phyloP scores from a whole-genome alignment of 2,113 vertebrate species.

The Equus przewalskii region DNA sequence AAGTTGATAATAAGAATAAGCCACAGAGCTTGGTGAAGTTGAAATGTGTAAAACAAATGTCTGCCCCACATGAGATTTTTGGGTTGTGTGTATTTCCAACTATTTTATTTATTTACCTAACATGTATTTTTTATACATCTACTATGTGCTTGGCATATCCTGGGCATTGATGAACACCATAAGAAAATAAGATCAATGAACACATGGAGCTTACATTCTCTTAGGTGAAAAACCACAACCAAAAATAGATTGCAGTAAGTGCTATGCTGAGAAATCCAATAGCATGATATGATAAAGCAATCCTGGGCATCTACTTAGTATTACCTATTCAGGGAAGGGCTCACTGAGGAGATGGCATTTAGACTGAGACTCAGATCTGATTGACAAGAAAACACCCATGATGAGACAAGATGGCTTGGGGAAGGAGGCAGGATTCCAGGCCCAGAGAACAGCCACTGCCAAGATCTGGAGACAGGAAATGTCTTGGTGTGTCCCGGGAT shows the following conservation, averaged over 20 bases:
- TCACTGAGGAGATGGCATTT: neutral
- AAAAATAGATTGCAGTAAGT: neutral
- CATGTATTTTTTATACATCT: neutral
- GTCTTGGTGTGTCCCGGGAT: conserved; percentile 11
- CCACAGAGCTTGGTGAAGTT: neutral
- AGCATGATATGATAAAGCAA: neutral
- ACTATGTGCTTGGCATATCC: neutral
- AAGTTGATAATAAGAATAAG: neutral
- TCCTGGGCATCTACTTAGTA: neutral
- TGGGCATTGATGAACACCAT: neutral
- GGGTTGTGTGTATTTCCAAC: neutral
- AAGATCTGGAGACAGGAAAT: conserved; percentile 58
- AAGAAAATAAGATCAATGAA: neutral
- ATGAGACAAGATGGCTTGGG: neutral
- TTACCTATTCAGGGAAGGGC: neutral
- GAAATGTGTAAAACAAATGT: neutral
- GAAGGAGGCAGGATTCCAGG: neutral
- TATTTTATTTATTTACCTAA: neutral
- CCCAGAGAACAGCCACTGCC: neutral
- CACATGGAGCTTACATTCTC: neutral
- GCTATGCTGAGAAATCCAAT: neutral
- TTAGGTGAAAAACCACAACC: neutral
- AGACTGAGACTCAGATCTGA: neutral
- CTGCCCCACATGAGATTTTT: neutral
- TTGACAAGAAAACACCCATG: neutral